Evolutionary conservation across 2,888 invertebrate genomes (phyloP), one percentile per base, ranked within the genome.

Genomic region (Pantelozetes paolii): DNA sequence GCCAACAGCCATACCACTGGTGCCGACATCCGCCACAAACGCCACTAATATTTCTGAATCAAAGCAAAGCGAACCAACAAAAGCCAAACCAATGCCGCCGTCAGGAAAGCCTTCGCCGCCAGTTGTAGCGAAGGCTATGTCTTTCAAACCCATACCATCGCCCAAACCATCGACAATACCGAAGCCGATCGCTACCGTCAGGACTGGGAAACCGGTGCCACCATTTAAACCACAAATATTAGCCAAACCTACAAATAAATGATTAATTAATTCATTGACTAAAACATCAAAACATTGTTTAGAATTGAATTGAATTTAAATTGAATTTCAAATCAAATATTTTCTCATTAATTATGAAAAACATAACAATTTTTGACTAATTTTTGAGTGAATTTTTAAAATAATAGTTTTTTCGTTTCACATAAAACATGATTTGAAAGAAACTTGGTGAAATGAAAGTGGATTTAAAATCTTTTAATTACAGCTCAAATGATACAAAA

Each of bases 141-240:
- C 36, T 36, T 9, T 32, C 11, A 28, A n/a, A 18, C 62, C 62
- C 23, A 62, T 26, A 2, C 62, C 62, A 62, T 62, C 62, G 32
- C 62, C 62, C 28, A 62, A 62, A 18, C 62, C 62, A n/a, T 32
- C 62, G 32, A 62, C 62, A 62, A 30, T 62, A 62, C 62, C 62
- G 13, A 62, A 62, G 26, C 62, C 62, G 18, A 18, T 23, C 23
- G 8, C 54, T 6, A 15, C 15, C 3, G 15, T 48, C 9, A 15
- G 48, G 8, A 15, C 15, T 15, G 23, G 6, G 23, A 54, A 54
- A 62, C 62, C 62, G 62, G 32, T 62, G 5, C 32, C 32, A 18
- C 62, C 62, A 30, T 62, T 62, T 15, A 62, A 62, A 30, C 62
- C 62, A 6, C 62, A 62, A 30, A 28, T 62, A 11, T 62, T 62